A percentile compares a stretch with the other conserved stretches of the same genome.
Evolutionary conservation across 1,140 invertebrate genomes (phyloP).

Genomic region (Araneus ventricosus): DNA sequence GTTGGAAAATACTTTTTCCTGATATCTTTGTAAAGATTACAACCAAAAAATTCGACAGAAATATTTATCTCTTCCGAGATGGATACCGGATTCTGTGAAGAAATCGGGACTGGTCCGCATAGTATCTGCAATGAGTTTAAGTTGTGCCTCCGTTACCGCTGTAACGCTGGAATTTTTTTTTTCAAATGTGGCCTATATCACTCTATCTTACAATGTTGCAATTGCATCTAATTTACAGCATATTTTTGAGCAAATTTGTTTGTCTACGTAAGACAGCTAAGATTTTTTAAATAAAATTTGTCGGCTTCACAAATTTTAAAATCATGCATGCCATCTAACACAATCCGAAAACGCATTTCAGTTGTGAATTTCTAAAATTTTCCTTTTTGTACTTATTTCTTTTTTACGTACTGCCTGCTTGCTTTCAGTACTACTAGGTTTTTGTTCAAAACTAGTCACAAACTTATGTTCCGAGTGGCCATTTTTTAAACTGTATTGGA

Average conservation of each 20-base stretch:
- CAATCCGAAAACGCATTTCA: slow-evolving; percentile 50
- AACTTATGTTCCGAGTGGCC: too few relatives aligned
- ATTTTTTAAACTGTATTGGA: too few relatives aligned
- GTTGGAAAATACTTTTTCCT: too few relatives aligned
- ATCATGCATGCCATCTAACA: slow-evolving; percentile 34
- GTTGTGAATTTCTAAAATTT: too few relatives aligned
- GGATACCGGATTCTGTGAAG: slow-evolving; percentile 77
- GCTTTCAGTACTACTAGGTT: too few relatives aligned
- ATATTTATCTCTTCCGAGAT: slow-evolving; percentile 78
- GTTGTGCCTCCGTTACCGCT: slow-evolving; percentile 76
- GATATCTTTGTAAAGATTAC: too few relatives aligned
- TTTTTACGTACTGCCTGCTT: too few relatives aligned
- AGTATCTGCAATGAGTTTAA: slow-evolving; percentile 77
- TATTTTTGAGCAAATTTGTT: slow-evolving; percentile 93
- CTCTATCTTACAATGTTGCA: slow-evolving; percentile 92
- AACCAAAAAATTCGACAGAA: too few relatives aligned
- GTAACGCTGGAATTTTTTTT: slow-evolving; percentile 74
- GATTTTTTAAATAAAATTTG: slow-evolving; percentile 84
- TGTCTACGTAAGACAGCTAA: slow-evolving; percentile 99
- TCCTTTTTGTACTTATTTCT: too few relatives aligned
- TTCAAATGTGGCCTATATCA: slow-evolving; percentile 95
- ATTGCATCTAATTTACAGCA: slow-evolving; percentile 85
- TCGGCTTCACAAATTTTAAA: slow-evolving; percentile 53
- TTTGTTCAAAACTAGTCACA: too few relatives aligned
- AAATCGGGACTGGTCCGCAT: slow-evolving; percentile 77